Evolutionary conservation across 2,797 vertebrate species (phyloP).

Genomic region (Otolemur crassicaudatus): DNA sequence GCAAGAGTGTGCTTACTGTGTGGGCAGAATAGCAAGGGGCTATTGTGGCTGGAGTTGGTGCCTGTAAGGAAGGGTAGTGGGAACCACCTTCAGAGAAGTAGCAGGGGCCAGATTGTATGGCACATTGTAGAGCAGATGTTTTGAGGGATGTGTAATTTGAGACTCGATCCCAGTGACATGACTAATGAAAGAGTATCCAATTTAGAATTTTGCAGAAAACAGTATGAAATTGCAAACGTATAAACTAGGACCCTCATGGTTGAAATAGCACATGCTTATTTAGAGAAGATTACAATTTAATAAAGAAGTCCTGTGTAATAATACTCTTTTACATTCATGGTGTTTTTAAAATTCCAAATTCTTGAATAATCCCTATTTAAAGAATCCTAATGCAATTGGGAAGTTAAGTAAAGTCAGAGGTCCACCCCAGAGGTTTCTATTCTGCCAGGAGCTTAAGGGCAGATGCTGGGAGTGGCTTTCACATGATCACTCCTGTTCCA

Average conservation of each 20-base stretch:
- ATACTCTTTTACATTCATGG: background rate
- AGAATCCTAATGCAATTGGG: background rate
- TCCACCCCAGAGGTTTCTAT: background rate
- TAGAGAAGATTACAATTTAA: constrained; percentile 47
- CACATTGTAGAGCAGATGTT: background rate
- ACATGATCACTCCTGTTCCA: background rate
- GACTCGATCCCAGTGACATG: background rate
- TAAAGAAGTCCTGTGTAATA: constrained; percentile 7
- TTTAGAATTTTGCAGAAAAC: constrained; percentile 44
- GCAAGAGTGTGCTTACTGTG: background rate
- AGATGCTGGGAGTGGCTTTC: background rate
- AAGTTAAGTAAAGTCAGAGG: background rate
- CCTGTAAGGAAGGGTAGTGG: background rate
- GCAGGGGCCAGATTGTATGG: background rate
- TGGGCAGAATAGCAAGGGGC: background rate
- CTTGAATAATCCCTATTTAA: constrained; percentile 42
- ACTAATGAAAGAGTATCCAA: constrained; percentile 28
- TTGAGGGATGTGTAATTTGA: constrained; percentile 37
- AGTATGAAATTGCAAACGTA: constrained; percentile 3
- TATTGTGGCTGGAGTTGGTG: background rate
- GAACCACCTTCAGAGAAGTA: background rate
- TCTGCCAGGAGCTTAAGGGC: background rate
- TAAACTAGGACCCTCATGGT: background rate
- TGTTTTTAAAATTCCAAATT: background rate
- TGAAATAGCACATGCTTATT: background rate